A percentile compares a stretch with the other conserved stretches of the same genome.
phyloP scores from a whole-genome alignment of 2,113 vertebrate species.

The Camelus bactrianus region DNA sequence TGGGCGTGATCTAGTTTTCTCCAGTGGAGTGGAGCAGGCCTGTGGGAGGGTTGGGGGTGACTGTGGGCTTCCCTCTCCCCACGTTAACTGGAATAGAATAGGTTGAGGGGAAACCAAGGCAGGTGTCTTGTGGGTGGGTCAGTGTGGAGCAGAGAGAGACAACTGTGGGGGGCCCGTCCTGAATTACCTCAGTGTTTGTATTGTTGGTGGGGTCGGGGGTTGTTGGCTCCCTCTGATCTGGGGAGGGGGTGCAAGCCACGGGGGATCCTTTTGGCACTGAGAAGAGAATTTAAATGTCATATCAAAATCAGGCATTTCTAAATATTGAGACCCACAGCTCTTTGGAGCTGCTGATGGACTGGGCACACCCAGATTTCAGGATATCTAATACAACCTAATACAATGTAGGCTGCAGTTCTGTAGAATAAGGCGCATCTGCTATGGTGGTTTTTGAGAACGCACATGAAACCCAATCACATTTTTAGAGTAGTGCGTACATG shows the following conservation, averaged over 20 bases:
- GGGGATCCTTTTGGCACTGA: constrained; percentile 17
- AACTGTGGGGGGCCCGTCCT: not conserved
- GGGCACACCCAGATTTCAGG: not conserved
- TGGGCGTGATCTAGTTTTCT: not conserved
- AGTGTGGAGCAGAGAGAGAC: not conserved
- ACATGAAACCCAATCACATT: not conserved
- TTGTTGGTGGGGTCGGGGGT: not conserved
- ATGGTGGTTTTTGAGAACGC: not conserved
- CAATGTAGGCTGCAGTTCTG: not conserved
- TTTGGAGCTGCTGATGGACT: constrained; percentile 32
- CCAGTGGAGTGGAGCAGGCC: not conserved
- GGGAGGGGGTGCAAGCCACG: not conserved
- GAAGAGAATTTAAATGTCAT: not conserved
- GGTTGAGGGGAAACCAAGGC: not conserved
- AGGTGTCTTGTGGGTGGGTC: not conserved
- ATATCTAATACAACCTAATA: constrained; percentile 24
- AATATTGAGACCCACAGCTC: not conserved
- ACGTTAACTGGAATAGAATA: not conserved
- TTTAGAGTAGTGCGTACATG: not conserved
- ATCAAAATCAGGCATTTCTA: constrained; percentile 20
- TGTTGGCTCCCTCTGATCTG: not conserved
- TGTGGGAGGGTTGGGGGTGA: not conserved
- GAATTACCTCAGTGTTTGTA: not conserved
- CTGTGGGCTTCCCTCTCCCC: not conserved
- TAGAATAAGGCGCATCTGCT: not conserved